phyloP scores from a whole-genome alignment of 64 coral and sea anemone species.

The Montipora efflorescens region DNA sequence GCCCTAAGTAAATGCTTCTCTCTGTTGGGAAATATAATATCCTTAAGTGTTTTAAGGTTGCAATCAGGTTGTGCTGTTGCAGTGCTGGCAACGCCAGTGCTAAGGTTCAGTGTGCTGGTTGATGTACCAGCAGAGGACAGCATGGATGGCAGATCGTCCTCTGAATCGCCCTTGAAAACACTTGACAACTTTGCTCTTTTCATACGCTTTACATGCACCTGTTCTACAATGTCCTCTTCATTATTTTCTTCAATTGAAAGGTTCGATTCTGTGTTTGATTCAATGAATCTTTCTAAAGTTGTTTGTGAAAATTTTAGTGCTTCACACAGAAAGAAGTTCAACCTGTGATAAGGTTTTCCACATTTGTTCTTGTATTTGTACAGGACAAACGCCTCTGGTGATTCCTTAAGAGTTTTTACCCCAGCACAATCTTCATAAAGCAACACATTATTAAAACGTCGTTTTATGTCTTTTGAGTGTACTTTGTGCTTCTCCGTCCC shows the following conservation, averaged over 20 bases:
- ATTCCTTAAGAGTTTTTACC: constrained; percentile 29
- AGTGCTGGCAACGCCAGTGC: constrained; percentile 8
- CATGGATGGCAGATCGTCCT: background rate
- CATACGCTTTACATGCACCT: constrained; percentile 22
- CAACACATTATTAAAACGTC: background rate
- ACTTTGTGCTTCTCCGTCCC: constrained; percentile 3
- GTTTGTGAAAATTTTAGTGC: constrained; percentile 11
- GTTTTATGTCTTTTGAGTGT: constrained; percentile 13
- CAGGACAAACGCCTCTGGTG: constrained; percentile 19
- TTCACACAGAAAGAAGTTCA: constrained; percentile 29
- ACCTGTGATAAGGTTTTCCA: constrained; percentile 17
- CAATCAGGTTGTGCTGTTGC: constrained; percentile 23
- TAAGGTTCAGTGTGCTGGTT: background rate
- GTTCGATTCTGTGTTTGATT: background rate
- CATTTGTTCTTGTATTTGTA: constrained; percentile 22
- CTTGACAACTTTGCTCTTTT: constrained; percentile 29
- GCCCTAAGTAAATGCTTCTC: constrained; percentile 12
- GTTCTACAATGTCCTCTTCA: constrained; percentile 25
- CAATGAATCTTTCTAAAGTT: constrained; percentile 21
- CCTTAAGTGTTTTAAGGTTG: constrained; percentile 25
- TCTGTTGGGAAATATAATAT: constrained; percentile 36
- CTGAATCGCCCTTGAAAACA: constrained; percentile 16
- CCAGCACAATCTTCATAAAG: constrained; percentile 2
- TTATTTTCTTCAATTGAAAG: background rate
- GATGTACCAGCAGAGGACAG: background rate